Percentiles rank a stretch among this genome's conserved stretches.
phyloP scores from a whole-genome alignment of 2,113 vertebrate species.

The Aplodontia rufa region DNA sequence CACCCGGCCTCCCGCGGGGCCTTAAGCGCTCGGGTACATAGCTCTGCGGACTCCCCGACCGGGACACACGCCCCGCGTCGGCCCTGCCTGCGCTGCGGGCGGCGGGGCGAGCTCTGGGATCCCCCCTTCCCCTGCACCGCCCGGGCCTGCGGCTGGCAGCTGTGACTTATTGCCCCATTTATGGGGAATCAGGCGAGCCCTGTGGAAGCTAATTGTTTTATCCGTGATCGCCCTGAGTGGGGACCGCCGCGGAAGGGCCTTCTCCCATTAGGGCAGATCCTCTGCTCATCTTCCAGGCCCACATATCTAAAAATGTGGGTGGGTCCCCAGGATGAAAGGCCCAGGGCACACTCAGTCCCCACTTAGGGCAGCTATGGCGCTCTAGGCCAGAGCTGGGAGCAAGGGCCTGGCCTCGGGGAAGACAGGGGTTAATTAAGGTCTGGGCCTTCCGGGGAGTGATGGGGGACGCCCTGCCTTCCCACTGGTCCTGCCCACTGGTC shows the following conservation, averaged over 20 bases:
- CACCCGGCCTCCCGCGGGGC: background rate
- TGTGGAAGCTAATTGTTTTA: background rate
- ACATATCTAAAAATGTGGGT: background rate
- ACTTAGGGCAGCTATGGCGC: background rate
- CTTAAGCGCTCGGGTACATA: background rate
- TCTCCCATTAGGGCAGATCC: background rate
- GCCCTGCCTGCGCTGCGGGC: conserved; percentile 6
- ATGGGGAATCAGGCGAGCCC: background rate
- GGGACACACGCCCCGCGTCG: background rate
- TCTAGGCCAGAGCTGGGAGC: background rate
- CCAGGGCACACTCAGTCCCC: background rate
- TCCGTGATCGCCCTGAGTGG: background rate
- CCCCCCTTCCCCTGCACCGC: background rate
- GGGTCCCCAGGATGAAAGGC: background rate
- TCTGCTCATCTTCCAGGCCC: background rate
- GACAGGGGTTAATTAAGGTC: conserved; percentile 56
- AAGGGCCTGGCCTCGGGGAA: background rate
- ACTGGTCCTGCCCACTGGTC: conserved; percentile 38
- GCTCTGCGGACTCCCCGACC: background rate
- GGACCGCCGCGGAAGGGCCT: background rate
- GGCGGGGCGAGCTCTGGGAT: background rate
- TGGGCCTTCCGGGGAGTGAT: conserved; percentile 15
- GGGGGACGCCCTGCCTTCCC: background rate
- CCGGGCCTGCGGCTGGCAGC: conserved; percentile 8
- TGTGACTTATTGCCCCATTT: conserved; percentile 48